Conservation (phyloP, 1,140 invertebrate species). For the Zaprionus kolodkinae region DNA sequence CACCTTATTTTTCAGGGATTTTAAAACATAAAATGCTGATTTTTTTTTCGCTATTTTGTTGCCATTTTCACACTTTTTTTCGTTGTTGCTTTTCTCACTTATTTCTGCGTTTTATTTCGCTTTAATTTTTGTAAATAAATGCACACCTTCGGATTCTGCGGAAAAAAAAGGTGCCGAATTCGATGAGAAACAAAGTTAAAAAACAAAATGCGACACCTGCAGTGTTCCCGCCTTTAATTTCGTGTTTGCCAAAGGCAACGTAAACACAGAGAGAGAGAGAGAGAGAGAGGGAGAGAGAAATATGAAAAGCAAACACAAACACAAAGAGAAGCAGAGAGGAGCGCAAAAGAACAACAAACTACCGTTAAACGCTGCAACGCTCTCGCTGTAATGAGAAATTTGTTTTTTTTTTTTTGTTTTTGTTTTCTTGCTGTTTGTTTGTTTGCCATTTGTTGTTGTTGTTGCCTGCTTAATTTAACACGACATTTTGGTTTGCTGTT, state of each 20-base stretch:
- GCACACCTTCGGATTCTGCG: slow-evolving; percentile 40
- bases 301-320: slow-evolving; percentile 37
- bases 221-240: slow-evolving; percentile 38
- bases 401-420: too few species aligned
- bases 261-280: slow-evolving; percentile 45
- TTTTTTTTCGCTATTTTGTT: slow-evolving; percentile 18
- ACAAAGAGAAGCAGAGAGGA: slow-evolving; percentile 21
- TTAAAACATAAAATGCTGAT: slow-evolving; percentile 6
- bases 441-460: slow-evolving; percentile 59
- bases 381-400: slow-evolving; percentile 68
- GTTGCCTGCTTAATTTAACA: slow-evolving; percentile 65
- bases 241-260: slow-evolving; percentile 52
- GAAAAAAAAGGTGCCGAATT: slow-evolving; percentile 37
- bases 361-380: slow-evolving; percentile 58
- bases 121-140: slow-evolving; percentile 57
- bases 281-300: not conserved
- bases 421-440: slow-evolving; percentile 69
- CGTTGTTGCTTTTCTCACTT: slow-evolving; percentile 11
- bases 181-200: slow-evolving; percentile 25
- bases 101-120: slow-evolving; percentile 51
- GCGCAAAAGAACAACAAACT: slow-evolving; percentile 51
- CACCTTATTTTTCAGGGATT: slow-evolving; percentile 7
- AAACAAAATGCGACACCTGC: slow-evolving; percentile 60
- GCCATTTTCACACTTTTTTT: slow-evolving; percentile 27
- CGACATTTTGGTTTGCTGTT: slow-evolving; percentile 55